Base-by-base conservation (phyloP, 1,140 invertebrate genomes). In the Caerostris extrusa region DNA sequence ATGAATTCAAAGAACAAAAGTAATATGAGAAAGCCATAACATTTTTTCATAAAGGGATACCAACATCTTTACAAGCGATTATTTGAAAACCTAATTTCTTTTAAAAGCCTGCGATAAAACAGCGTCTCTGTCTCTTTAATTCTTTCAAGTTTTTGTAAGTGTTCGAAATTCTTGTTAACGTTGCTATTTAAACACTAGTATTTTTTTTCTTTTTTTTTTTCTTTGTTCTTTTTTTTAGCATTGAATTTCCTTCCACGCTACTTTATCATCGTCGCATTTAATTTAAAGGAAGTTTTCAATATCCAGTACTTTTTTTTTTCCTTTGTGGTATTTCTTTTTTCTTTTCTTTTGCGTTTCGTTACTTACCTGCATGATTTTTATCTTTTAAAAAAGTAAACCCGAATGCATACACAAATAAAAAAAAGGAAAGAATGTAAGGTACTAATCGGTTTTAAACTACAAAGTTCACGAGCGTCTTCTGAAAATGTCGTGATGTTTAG, bases 361-460 rank as follows among this genome's bases (percentile, higher is more conserved):
- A 34, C 34, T 17, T 12, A 50, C 71, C 71, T 77, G 71, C 71
- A 34, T 77, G 71, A 50, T 77, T 77, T 77, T 77, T 71, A 77
- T 77, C 71, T 77, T 64, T 64, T 14, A n/a, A 64, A 57, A 56
- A 56, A 57, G 4, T 57, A 34, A 58, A 56, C 5, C n/a, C 55
- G 55, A 56, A 34, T 2, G 34, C 34, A 34, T 34, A 34, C 34
- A 34, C 0, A 34, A 34, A 17, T 83, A 56, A 58, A 19, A 19
- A 5, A 17, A 57, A 19, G 34, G 2, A n/a, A n/a, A 57, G 34
- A 34, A 34, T 34, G 34, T 34, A 2, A 34, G 2, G n/a, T 57
- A 83, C n/a, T 88, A 88, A 64, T 64, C 61, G 86, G 19, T 88
- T 88, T 88, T 88, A 88, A 88, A 57, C 86, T 53, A 17, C 58